Percentiles rank a stretch among this genome's conserved stretches.
phyloP scores from a whole-genome alignment of 2,888 invertebrate species.

The Nomada goodeniana region DNA sequence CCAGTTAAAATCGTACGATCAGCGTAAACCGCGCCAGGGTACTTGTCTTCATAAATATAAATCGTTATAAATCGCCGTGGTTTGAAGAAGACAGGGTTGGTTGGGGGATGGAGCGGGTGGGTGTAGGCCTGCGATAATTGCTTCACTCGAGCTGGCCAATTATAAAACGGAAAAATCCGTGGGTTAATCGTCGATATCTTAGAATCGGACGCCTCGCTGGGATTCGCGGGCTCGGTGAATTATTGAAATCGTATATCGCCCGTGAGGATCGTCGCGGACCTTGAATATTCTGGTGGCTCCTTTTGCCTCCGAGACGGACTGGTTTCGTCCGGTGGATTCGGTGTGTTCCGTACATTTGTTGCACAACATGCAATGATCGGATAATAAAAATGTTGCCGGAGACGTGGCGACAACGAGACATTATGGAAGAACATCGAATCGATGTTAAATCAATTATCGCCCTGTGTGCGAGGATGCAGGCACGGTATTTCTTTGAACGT shows the following conservation, averaged over 20 bases:
- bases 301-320: neutral
- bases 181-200: constrained; percentile 35
- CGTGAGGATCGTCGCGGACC: neutral
- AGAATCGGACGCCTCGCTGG: constrained; percentile 21
- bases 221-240: constrained; percentile 13
- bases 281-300: neutral
- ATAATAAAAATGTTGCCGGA: no score
- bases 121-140: constrained; percentile 21
- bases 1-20: constrained; percentile 43
- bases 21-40: constrained; percentile 32
- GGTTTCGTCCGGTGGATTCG: neutral
- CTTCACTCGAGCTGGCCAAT: constrained; percentile 31
- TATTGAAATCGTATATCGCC: constrained; percentile 39
- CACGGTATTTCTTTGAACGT: no score
- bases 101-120: no score
- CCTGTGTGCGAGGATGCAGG: no score
- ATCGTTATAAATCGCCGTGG: constrained; percentile 35
- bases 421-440: no score
- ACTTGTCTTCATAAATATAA: constrained; percentile 38
- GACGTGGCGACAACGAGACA: no score
- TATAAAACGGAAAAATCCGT: constrained; percentile 28
- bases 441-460: no score
- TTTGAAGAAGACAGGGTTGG: neutral
- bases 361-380: no score
- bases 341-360: no score